These are phyloP conservation scores for Grammomys surdaster DNA, from an alignment of 2,113 vertebrate species.

Conservation along the genomic window DNA sequence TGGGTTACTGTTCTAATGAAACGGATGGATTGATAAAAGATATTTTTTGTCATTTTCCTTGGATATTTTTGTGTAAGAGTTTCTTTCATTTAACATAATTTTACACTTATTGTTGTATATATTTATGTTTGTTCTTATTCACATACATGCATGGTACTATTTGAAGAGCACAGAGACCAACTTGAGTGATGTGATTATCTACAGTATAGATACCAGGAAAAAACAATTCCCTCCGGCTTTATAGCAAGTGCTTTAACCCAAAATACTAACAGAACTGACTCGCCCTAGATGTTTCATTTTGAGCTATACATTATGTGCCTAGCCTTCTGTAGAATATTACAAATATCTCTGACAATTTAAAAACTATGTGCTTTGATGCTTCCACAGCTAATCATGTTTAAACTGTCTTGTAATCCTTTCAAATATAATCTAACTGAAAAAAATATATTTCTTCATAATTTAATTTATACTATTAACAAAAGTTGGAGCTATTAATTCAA, in stretches of 20 bases:
- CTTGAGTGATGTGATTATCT: background rate
- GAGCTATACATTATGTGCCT: background rate
- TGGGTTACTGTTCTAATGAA: background rate
- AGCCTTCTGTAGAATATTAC: slow-evolving; percentile 9
- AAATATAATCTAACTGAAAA: slow-evolving; percentile 55
- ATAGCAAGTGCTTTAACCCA: background rate
- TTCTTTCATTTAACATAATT: background rate
- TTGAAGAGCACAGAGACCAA: background rate
- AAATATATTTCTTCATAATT: slow-evolving; percentile 59
- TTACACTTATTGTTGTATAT: background rate
- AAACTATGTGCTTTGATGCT: slow-evolving; percentile 15
- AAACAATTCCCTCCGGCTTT: rapidly evolving
- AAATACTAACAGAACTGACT: background rate
- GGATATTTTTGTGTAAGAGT: background rate
- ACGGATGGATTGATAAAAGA: background rate
- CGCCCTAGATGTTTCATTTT: background rate
- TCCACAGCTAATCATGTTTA: slow-evolving; percentile 19
- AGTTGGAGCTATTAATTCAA: slow-evolving; percentile 53
- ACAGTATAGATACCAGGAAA: background rate
- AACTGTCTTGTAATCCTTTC: slow-evolving; percentile 51
- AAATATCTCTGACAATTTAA: background rate
- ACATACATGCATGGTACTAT: background rate
- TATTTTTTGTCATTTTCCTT: background rate
- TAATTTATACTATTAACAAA: slow-evolving; percentile 40
- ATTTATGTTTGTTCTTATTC: background rate